Evolutionary conservation across 1,140 invertebrate genomes (phyloP).

Genomic region (Episyrphus balteatus): DNA sequence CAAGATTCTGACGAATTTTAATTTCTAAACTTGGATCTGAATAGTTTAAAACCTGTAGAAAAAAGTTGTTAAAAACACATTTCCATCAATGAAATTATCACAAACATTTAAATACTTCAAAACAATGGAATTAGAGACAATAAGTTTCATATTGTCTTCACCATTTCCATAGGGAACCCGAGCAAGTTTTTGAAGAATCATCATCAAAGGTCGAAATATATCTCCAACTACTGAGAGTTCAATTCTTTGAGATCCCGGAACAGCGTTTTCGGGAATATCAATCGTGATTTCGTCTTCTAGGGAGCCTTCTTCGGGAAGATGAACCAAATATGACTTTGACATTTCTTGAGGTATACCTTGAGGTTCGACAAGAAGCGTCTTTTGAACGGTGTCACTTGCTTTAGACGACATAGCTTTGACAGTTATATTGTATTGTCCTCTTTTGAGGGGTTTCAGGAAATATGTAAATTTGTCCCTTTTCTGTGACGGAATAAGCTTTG

Average conservation of each 20-base stretch:
- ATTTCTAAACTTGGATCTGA: conserved; percentile 41
- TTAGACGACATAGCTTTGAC: conserved; percentile 61
- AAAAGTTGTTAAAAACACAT: conserved; percentile 7
- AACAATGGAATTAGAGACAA: conserved; percentile 82
- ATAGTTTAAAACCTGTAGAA: conserved; percentile 18
- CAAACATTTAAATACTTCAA: conserved; percentile 54
- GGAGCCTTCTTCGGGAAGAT: conserved; percentile 60
- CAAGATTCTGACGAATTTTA: conserved; percentile 64
- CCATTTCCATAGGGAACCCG: conserved; percentile 82
- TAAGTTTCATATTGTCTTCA: conserved; percentile 90
- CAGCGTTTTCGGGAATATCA: conserved; percentile 58
- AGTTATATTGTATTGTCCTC: conserved; percentile 37
- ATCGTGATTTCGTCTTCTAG: conserved; percentile 53
- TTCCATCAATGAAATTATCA: background rate
- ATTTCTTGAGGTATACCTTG: conserved; percentile 63
- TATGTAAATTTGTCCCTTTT: too few relatives aligned
- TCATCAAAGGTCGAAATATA: conserved; percentile 61
- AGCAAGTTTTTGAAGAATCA: conserved; percentile 63
- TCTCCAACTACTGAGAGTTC: conserved; percentile 69
- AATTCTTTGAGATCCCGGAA: conserved; percentile 58
- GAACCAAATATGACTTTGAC: conserved; percentile 53
- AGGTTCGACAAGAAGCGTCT: conserved; percentile 62
- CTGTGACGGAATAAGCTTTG: too few relatives aligned
- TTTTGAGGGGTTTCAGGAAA: too few relatives aligned
- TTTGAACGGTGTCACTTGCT: conserved; percentile 61